Evolutionary conservation across 2,888 invertebrate genomes (phyloP), one percentile per base, ranked within the genome.

Genomic region (Scaptomyza cyrtandrae): DNA sequence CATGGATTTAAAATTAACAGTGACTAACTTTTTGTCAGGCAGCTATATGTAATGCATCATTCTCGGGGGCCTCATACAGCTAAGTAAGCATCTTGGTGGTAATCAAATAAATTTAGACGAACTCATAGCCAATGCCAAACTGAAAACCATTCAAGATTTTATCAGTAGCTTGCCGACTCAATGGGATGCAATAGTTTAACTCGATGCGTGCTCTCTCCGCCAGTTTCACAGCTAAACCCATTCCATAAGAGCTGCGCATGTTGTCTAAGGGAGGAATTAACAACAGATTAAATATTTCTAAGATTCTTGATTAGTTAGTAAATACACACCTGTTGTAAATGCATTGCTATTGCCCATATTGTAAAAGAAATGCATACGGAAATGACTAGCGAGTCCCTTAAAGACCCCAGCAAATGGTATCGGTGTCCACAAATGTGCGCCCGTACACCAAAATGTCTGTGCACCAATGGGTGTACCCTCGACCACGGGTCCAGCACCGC

Each of bases 181-280:
- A 86, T 44, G 99, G 99, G 88, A 96, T 92, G 91, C 97, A 96
- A 93, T 99, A 98, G 93, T 99, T 99, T 57, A 99, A 94, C 93
- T 99, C 99, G 58, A 99, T 93, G 62, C 98, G 94, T n/a, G 98
- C 98, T 71, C 95, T 93, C 76, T 96, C 94, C 77, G 95, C 98
- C 62, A 99, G 93, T 72, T 96, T 94, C 89, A 98, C 93, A 13
- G 96, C 97, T 56, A 98, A 91, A 14, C 98, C 99, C 58, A 95
- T 92, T 35, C 99, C 99, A 83, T 94, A 94, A 3, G 98, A 94
- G 86, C 95, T 93, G 62, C 99, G 94, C 80, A 94, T 93, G 65
- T 94, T 93, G 53, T 93, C 93, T 50, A 90, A 3, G 10, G 10
- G 79, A 72, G 94, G 33, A 33, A 10, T 33, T 33, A 33, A 89